These are phyloP conservation scores for Volucella zonaria DNA, from an alignment of 2,888 invertebrate species.

Conservation along the genomic window DNA sequence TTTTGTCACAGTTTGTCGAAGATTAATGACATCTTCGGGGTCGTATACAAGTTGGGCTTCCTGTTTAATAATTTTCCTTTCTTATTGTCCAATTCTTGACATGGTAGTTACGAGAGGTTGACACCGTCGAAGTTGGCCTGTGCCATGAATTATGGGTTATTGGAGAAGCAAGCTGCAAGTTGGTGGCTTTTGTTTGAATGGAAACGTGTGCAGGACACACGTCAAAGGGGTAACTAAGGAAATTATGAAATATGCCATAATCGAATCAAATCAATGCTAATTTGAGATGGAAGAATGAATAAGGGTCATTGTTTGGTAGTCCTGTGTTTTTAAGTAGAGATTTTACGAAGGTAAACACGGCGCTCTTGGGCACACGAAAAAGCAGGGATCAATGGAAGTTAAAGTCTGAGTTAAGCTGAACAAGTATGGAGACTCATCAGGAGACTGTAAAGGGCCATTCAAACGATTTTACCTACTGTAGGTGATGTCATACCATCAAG, in stretches of 20 bases:
- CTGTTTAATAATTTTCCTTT: slow-evolving; percentile 58
- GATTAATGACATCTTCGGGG: slow-evolving; percentile 65
- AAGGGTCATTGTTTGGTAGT: not conserved
- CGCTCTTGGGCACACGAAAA: too few species aligned
- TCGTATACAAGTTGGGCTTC: slow-evolving; percentile 62
- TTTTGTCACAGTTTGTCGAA: slow-evolving; percentile 71
- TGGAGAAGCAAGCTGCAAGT: slow-evolving; percentile 65
- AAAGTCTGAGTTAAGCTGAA: too few species aligned
- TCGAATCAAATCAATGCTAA: slow-evolving; percentile 71
- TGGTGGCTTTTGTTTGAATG: slow-evolving; percentile 31
- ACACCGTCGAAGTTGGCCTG: slow-evolving; percentile 30
- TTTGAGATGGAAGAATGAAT: slow-evolving; percentile 19
- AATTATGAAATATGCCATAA: slow-evolving; percentile 64
- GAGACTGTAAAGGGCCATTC: too few species aligned
- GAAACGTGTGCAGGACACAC: slow-evolving; percentile 63
- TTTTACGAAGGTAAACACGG: too few species aligned
- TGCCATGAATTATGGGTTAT: slow-evolving; percentile 49
- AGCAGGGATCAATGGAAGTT: too few species aligned
- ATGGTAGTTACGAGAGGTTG: slow-evolving; percentile 54
- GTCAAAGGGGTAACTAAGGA: slow-evolving; percentile 69
- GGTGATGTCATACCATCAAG: too few species aligned
- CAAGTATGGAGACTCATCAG: too few species aligned
- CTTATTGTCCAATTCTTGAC: slow-evolving; percentile 70
- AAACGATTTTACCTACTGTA: too few species aligned
- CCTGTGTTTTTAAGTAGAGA: too few species aligned